These are phyloP conservation scores for Eupithecia subumbrata DNA, from an alignment of 2,888 invertebrate species.

Conservation along the genomic window DNA sequence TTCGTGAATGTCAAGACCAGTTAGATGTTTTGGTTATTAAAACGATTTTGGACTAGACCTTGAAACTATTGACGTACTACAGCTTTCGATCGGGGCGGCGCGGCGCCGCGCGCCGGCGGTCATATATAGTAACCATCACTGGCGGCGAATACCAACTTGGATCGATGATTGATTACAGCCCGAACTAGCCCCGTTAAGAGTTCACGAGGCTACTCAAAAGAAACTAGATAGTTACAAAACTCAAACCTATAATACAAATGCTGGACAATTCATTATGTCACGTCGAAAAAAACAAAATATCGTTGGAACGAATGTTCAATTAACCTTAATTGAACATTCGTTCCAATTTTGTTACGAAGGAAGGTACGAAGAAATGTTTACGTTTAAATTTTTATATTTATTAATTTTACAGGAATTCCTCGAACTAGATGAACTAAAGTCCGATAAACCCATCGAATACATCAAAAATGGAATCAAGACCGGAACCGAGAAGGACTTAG, in stretches of 20 bases:
- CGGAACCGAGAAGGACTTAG: conserved; percentile 57
- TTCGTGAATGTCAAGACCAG: not conserved
- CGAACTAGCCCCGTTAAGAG: not conserved
- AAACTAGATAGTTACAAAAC: not conserved
- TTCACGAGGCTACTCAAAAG: not conserved
- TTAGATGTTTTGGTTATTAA: not conserved
- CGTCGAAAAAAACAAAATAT: not conserved
- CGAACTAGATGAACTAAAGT: conserved; percentile 69
- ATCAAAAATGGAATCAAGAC: conserved; percentile 52
- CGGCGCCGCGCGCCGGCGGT: too few relatives aligned
- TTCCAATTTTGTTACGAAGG: too few relatives aligned
- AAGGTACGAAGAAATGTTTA: not conserved
- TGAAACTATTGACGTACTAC: not conserved
- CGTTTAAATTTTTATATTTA: not conserved
- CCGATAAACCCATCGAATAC: conserved; percentile 54
- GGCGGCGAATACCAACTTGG: not conserved
- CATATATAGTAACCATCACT: too few relatives aligned
- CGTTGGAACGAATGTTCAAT: not conserved
- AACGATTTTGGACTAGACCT: conserved; percentile 7
- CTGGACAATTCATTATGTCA: not conserved
- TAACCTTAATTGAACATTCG: too few relatives aligned
- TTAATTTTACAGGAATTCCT: conserved; percentile 73
- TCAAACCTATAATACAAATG: not conserved
- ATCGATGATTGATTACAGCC: not conserved
- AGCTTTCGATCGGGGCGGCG: not conserved